phyloP scores from a whole-genome alignment of 1,140 invertebrate species.

The Achroia grisella region DNA sequence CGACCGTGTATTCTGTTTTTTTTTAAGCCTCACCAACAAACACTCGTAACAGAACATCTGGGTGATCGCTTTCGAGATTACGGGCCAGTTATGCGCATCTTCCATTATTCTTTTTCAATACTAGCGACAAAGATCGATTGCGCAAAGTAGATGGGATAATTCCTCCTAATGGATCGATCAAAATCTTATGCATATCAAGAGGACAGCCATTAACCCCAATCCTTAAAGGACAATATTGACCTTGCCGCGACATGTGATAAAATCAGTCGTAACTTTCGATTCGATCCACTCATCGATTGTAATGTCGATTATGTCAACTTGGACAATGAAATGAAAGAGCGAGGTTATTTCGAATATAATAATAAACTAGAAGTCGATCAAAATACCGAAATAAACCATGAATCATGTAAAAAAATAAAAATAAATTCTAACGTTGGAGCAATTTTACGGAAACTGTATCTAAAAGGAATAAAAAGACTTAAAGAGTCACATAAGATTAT shows the following conservation, averaged over 20 bases:
- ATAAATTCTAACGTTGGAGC: no score
- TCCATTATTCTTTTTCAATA: constrained; percentile 24
- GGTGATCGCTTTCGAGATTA: constrained; percentile 25
- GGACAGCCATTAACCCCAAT: constrained; percentile 56
- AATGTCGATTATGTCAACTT: constrained; percentile 47
- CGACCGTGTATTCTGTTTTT: constrained; percentile 22
- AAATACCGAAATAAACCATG: no score
- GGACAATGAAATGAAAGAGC: constrained; percentile 43
- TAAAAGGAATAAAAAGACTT: no score
- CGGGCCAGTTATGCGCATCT: constrained; percentile 23
- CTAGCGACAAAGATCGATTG: constrained; percentile 23
- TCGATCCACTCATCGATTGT: constrained; percentile 28
- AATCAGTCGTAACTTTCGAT: constrained; percentile 47
- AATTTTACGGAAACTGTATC: no score
- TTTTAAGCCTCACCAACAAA: constrained; percentile 25
- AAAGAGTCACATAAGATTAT: no score
- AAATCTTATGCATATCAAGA: constrained; percentile 22
- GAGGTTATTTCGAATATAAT: constrained; percentile 20
- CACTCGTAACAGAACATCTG: constrained; percentile 34
- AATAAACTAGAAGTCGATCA: constrained; percentile 1
- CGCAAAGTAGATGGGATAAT: constrained; percentile 23
- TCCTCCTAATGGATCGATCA: constrained; percentile 44
- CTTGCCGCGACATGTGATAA: constrained; percentile 45
- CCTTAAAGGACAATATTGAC: constrained; percentile 55
- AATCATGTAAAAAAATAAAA: no score